Evolutionary conservation across 2,797 vertebrate species (phyloP).

Genomic region (Enteromius argenteus): DNA sequence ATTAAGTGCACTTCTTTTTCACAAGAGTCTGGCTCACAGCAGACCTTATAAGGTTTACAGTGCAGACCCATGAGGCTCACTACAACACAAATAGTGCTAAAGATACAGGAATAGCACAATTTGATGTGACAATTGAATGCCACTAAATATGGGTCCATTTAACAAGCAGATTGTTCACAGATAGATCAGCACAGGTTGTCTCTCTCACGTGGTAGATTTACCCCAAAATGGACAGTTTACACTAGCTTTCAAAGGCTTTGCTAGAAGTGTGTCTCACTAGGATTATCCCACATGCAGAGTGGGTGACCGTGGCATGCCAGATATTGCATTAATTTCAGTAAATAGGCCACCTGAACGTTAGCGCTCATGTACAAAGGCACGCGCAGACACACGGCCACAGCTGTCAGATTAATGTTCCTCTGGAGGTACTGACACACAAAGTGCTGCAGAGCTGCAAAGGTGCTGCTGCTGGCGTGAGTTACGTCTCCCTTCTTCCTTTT

Average conservation of each 20-base stretch:
- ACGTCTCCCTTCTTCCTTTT: conserved; percentile 27
- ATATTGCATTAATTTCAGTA: conserved; percentile 37
- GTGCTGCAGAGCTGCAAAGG: conserved; percentile 44
- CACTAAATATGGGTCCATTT: not conserved
- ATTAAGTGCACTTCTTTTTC: not conserved
- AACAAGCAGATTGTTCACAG: not conserved
- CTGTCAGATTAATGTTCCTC: conserved; percentile 44
- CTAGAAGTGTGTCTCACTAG: conserved; percentile 70
- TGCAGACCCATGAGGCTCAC: not conserved
- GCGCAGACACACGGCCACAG: conserved; percentile 32
- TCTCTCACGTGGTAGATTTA: conserved; percentile 9
- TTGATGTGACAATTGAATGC: not conserved
- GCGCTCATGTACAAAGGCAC: conserved; percentile 28
- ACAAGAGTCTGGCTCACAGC: not conserved
- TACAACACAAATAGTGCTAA: not conserved
- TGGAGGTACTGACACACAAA: conserved; percentile 22
- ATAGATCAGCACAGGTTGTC: not conserved
- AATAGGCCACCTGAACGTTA: conserved; percentile 44
- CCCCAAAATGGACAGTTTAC: conserved; percentile 75
- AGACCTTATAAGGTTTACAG: not conserved
- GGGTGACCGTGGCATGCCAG: conserved; percentile 12
- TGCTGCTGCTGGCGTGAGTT: conserved; percentile 37
- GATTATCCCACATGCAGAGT: conserved; percentile 71
- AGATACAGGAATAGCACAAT: conserved; percentile 2
- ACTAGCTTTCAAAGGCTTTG: conserved; percentile 82